Base-by-base conservation (phyloP, 2,888 invertebrate species). In the Ectobius pallidus region DNA sequence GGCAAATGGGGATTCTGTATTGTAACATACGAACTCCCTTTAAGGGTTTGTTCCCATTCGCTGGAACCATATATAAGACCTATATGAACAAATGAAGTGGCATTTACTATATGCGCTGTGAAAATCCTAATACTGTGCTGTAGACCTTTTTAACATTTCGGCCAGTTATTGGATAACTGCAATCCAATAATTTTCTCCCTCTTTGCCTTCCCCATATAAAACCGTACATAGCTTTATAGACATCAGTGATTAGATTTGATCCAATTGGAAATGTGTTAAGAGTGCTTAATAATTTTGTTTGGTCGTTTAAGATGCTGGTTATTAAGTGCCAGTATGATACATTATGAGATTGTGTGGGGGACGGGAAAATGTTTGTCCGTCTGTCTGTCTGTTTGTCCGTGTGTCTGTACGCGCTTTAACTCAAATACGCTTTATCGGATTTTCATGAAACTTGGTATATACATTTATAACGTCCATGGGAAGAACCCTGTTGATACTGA, bases 41-140 rank as follows among this genome's bases (percentile, higher is more conserved):
- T 14, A 27, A 18, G 65, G 27, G 42, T 39, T 27, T 11, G 18
- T 25, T 27, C 39, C 34, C 39, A 20, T 62, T 34, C 34, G 46
- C 44, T 65, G 14, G 27, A 25, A 6, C 11, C 65, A 65, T 65
- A 65, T 65, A 65, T 65, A 65, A 65, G 46, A 46, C 46, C 65
- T 27, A 46, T 27, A 25, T 9, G 39, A 62, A 22, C 62, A 62
- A 62, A 62, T 39, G 34, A 58, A 58, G 58, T 58, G 58, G 30
- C 58, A 30, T 22, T 62, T 62, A 65, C 27, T 44, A 27, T 65
- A 65, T 46, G 46, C 44, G 65, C 44, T 65, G 65, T 46, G 65
- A 65, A 65, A 65, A 65, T 65, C 44, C 65, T 46, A 46, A 46
- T 46, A 65, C 14, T 27, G 44, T 65, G n/a, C 25, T n/a, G n/a